Evolutionary conservation across 2,888 invertebrate genomes (phyloP).

Genomic region (Myathropa florea): DNA sequence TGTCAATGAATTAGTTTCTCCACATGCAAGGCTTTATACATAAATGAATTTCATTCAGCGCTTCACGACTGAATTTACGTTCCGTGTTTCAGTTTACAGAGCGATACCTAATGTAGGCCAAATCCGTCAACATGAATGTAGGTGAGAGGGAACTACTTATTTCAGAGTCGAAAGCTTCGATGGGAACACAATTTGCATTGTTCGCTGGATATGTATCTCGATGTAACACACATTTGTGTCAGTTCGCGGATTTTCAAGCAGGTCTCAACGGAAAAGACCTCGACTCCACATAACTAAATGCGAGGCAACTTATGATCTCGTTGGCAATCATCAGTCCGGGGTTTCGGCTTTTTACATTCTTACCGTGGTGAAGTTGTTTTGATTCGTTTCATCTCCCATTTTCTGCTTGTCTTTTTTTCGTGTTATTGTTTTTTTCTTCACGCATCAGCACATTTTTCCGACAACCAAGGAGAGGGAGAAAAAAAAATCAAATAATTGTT

Average conservation of each 20-base stretch:
- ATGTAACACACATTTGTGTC: constrained; percentile 18
- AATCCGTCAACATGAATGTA: constrained; percentile 1
- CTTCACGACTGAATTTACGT: not conserved
- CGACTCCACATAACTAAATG: constrained; percentile 25
- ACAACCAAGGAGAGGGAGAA: constrained; percentile 1
- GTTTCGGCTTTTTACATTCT: constrained; percentile 28
- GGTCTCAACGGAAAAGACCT: not conserved
- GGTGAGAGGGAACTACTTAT: not conserved
- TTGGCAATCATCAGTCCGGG: constrained; percentile 15
- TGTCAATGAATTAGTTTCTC: not conserved
- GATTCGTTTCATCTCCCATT: constrained; percentile 12
- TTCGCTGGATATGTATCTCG: constrained; percentile 1
- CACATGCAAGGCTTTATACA: not conserved
- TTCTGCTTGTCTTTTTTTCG: not conserved
- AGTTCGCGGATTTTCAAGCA: constrained; percentile 12
- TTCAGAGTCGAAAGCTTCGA: constrained; percentile 10
- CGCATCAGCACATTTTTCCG: constrained; percentile 51
- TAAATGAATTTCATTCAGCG: not conserved
- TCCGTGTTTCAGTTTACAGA: not conserved
- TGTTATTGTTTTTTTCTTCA: constrained; percentile 43
- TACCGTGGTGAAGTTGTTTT: constrained; percentile 44
- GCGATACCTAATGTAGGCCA: not conserved
- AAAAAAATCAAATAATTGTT: constrained; percentile 46
- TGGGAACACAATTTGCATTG: constrained; percentile 13
- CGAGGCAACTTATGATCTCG: constrained; percentile 10